Percentiles rank a stretch among this genome's conserved stretches.
Conservation (phyloP, 2,797 vertebrate species). For the Pempheris klunzingeri region DNA sequence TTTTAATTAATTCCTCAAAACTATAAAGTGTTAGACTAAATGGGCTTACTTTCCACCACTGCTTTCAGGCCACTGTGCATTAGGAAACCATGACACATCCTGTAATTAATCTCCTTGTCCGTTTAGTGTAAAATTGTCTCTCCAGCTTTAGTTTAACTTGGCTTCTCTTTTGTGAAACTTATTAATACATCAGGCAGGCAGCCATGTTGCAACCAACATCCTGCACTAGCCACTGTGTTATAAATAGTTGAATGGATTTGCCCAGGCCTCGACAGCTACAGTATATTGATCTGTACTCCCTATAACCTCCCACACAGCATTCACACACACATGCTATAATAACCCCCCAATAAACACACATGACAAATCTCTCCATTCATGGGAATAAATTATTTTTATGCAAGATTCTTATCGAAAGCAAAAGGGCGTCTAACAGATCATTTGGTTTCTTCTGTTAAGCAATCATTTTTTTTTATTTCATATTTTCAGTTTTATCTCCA, state of each 20-base stretch:
- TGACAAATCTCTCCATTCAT: constrained; percentile 35
- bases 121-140: not conserved
- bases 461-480: constrained; percentile 37
- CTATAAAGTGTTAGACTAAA: not conserved
- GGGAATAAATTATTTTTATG: constrained; percentile 82
- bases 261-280: constrained; percentile 5
- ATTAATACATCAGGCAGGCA: not conserved
- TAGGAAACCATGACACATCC: not conserved
- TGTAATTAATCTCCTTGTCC: not conserved
- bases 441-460: constrained; percentile 64
- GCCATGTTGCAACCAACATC: constrained; percentile 18
- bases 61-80: not conserved
- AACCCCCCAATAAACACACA: constrained; percentile 31
- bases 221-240: constrained; percentile 24
- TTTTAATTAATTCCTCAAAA: constrained; percentile 10
- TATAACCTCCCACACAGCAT: not conserved
- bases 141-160: not conserved
- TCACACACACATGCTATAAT: not conserved
- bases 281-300: constrained; percentile 27
- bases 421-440: constrained; percentile 69
- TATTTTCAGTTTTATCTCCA: constrained; percentile 55
- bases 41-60: not conserved
- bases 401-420: constrained; percentile 75
- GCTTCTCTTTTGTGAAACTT: constrained; percentile 4
- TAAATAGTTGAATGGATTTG: constrained; percentile 47